Evolutionary conservation across 2,888 invertebrate genomes (phyloP), one percentile per base, ranked within the genome.

Genomic region (Rhabditoides inermis): DNA sequence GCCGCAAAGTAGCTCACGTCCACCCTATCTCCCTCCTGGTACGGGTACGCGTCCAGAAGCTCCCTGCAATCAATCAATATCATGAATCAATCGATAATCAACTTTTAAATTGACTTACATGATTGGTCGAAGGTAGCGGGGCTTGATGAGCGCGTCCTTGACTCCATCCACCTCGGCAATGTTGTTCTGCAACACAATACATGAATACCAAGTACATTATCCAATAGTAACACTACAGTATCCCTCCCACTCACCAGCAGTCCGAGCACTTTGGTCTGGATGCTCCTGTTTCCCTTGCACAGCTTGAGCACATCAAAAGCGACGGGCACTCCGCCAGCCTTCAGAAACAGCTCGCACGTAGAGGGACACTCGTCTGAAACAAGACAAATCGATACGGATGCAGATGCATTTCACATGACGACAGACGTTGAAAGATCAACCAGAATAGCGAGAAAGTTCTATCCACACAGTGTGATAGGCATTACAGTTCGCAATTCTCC

Each of bases 181-280:
- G 72, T 86, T 86, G 75, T 86, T 86, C 79, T 79, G 64, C 47
- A 72, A 71, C 20, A 25, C 15, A 10, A 15, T 12, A 36, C 5
- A n/a, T 18, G 12, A 20, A 49, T 27, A 15, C n/a, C n/a, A n/a
- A 27, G 4, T 22, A 15, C 2, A 28, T 25, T 7, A 18, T 30
- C 15, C 41, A 42, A 5, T 44, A 12, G 10, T 46, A 15, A 23
- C 23, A 18, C 6, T 12, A 47, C 23, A 32, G n/a, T 15, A 27
- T n/a, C 3, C 7, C 10, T 15, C 27, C 27, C 30, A 45, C 75
- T 71, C 63, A 79, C 79, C 66, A 86, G 77, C 4, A 86, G 78
- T 12, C 86, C 85, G 10, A 85, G 78, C 35, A 86, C 85, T 79
- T 86, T 86, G 2, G 86, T 86, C 76, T 86, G 85, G n/a, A 86